A percentile compares a stretch with the other conserved stretches of the same genome.
These are phyloP conservation scores for Whitmania pigra DNA, from an alignment of 1,140 invertebrate genomes.

Conservation along the genomic window DNA sequence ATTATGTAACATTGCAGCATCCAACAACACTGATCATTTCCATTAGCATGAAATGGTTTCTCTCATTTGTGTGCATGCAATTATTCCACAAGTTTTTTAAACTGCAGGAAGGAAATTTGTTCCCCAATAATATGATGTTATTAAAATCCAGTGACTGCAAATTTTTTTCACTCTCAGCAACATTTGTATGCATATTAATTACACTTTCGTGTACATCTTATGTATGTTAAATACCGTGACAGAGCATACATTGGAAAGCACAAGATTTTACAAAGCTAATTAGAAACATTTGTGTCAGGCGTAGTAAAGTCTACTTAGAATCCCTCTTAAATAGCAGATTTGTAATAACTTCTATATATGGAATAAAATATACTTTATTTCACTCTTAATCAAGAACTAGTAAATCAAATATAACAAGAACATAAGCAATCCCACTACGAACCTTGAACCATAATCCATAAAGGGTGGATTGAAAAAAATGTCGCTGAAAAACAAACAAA, in stretches of 20 bases:
- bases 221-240: background rate
- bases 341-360: too few species aligned
- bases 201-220: too few species aligned
- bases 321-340: too few species aligned
- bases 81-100: background rate
- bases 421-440: too few species aligned
- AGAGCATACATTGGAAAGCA: background rate
- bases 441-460: too few species aligned
- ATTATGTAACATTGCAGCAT: background rate
- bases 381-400: too few species aligned
- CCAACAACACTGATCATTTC: background rate
- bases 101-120: background rate
- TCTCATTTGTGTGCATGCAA: background rate
- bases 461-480: too few species aligned
- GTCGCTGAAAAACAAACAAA: too few species aligned
- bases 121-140: background rate
- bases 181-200: background rate
- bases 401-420: too few species aligned
- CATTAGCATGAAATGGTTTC: background rate
- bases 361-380: too few species aligned
- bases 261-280: background rate
- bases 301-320: too few species aligned
- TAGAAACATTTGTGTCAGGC: constrained; percentile 21
- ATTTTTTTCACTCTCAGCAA: background rate
- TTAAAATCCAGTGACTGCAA: background rate